phyloP scores from a whole-genome alignment of 2,888 invertebrate genomes.

The Amiota mariae region DNA sequence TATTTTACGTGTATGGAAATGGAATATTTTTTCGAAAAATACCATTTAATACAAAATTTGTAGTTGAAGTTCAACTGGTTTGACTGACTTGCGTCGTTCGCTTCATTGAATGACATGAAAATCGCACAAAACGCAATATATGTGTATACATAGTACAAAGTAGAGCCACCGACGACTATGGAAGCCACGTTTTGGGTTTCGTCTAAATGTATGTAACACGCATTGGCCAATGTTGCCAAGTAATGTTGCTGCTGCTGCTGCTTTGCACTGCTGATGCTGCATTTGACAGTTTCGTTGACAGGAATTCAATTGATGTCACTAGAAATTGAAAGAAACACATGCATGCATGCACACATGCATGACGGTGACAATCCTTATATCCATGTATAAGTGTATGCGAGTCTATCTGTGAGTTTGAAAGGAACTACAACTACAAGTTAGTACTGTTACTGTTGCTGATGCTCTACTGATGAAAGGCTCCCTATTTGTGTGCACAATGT shows the following conservation, averaged over 20 bases:
- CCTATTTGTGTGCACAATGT: not conserved
- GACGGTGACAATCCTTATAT: not conserved
- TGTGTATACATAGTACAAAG: no score
- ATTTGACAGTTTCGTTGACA: constrained; percentile 28
- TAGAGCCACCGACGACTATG: no score
- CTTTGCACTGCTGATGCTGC: not conserved
- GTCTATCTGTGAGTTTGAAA: not conserved
- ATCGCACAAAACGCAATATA: not conserved
- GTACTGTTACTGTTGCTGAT: no score
- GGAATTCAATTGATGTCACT: constrained; percentile 29
- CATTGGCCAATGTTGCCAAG: not conserved
- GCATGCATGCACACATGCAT: not conserved
- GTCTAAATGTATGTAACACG: not conserved
- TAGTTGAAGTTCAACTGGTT: constrained; percentile 4
- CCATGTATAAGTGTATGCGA: not conserved
- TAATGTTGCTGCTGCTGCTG: no score
- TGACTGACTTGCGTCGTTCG: not conserved
- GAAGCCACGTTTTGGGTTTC: not conserved
- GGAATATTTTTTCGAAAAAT: constrained; percentile 4
- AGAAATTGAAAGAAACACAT: constrained; percentile 24
- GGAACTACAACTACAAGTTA: no score
- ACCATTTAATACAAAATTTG: constrained; percentile 7
- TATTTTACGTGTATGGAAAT: not conserved
- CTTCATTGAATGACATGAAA: constrained; percentile 20
- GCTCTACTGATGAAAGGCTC: no score